Percentiles rank a stretch among this genome's conserved stretches.
These are phyloP conservation scores for Pseudochromis fuscus DNA, from an alignment of 2,797 vertebrate species.

Conservation along the genomic window DNA sequence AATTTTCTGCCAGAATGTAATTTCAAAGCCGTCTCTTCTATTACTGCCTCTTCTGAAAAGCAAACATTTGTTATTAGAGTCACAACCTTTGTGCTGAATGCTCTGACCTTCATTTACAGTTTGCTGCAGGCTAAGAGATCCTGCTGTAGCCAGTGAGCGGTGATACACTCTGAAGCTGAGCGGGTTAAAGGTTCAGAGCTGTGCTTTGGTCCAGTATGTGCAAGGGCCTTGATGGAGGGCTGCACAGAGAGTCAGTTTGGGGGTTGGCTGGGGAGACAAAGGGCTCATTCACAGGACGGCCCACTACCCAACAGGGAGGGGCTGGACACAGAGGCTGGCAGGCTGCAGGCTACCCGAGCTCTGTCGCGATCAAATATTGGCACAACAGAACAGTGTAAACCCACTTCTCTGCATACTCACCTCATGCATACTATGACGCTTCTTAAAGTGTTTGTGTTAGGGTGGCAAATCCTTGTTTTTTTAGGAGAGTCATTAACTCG, in stretches of 20 bases:
- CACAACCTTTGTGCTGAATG: constrained; percentile 38
- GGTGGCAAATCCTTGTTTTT: constrained; percentile 4
- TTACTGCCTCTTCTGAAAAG: constrained; percentile 10
- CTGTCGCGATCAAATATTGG: constrained; percentile 63
- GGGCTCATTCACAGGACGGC: constrained; percentile 76
- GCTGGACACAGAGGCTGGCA: constrained; percentile 66
- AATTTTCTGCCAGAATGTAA: no score
- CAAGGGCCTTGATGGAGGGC: constrained; percentile 62
- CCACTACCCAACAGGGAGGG: constrained; percentile 75
- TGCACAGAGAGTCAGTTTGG: constrained; percentile 65
- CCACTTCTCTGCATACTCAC: constrained; percentile 43
- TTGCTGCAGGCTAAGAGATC: constrained; percentile 36
- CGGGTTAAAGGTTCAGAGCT: constrained; percentile 80
- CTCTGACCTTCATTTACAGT: constrained; percentile 44
- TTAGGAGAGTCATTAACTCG: constrained; percentile 1
- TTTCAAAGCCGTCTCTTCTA: no score
- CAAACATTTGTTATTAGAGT: constrained; percentile 61
- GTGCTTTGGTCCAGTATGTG: constrained; percentile 75
- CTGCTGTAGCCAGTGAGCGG: constrained; percentile 9
- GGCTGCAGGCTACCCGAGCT: constrained; percentile 60
- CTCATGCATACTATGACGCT: constrained; percentile 28
- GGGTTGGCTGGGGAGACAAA: constrained; percentile 81
- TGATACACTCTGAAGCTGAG: constrained; percentile 49
- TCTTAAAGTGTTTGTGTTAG: constrained; percentile 2
- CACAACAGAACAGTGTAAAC: constrained; percentile 53